These are phyloP conservation scores for Lysandra bellargus DNA, from an alignment of 2,888 invertebrate genomes.

Conservation along the genomic window DNA sequence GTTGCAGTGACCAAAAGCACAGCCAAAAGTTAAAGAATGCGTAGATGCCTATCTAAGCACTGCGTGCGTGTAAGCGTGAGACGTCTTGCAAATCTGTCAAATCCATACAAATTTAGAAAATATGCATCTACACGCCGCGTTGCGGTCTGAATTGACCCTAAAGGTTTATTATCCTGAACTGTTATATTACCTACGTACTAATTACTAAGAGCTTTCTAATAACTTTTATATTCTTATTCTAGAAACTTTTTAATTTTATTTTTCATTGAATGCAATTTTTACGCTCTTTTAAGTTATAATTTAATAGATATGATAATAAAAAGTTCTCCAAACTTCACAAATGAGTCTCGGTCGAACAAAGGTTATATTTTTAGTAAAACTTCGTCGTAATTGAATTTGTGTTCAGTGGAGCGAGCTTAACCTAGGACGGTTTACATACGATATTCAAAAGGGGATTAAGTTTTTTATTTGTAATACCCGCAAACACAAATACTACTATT, in stretches of 20 bases:
- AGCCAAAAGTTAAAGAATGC: too few relatives aligned
- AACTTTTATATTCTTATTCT: background rate
- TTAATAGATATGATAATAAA: background rate
- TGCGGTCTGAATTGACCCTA: too few relatives aligned
- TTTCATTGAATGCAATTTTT: background rate
- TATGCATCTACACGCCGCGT: too few relatives aligned
- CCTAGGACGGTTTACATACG: background rate
- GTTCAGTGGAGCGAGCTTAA: background rate
- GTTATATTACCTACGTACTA: background rate
- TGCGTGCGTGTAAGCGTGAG: too few relatives aligned
- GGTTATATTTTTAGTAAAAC: slow-evolving; percentile 18
- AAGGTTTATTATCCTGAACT: too few relatives aligned
- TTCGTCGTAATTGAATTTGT: slow-evolving; percentile 2
- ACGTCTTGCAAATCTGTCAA: too few relatives aligned
- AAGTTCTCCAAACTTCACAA: background rate
- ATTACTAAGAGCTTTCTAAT: background rate
- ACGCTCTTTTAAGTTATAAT: background rate
- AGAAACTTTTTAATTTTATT: background rate
- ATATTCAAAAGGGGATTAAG: background rate
- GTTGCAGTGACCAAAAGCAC: too few relatives aligned
- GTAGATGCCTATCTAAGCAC: too few relatives aligned
- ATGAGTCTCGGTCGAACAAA: background rate
- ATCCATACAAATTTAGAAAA: too few relatives aligned
- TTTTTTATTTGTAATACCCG: background rate
- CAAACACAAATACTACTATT: background rate